A percentile compares a stretch with the other conserved stretches of the same genome.
These are phyloP conservation scores for Zygaena filipendulae DNA, from an alignment of 2,888 invertebrate species.

Conservation along the genomic window DNA sequence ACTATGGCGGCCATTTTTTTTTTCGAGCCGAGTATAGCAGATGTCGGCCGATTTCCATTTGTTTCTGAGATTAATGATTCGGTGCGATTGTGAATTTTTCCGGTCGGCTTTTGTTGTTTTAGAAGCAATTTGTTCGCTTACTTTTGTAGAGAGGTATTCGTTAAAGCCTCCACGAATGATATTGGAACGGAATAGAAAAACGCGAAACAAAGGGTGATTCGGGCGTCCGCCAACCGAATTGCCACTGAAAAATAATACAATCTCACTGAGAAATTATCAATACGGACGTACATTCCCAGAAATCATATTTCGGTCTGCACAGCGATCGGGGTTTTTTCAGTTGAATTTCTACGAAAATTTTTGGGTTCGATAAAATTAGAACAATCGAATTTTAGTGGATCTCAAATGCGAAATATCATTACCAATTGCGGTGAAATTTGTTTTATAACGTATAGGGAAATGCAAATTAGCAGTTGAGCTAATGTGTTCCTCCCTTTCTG, in stretches of 20 bases:
- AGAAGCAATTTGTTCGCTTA: slow-evolving; percentile 69
- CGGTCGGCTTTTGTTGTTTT: slow-evolving; percentile 69
- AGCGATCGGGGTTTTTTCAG: too few species aligned
- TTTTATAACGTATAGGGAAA: too few species aligned
- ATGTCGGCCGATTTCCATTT: slow-evolving; percentile 69
- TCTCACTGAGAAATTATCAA: too few species aligned
- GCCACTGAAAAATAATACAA: slow-evolving; percentile 1
- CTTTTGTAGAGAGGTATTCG: slow-evolving; percentile 62
- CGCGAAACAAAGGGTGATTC: slow-evolving; percentile 28
- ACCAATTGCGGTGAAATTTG: too few species aligned
- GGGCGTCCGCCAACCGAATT: slow-evolving; percentile 16
- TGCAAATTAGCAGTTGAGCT: too few species aligned
- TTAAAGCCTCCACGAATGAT: slow-evolving; percentile 58
- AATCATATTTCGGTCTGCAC: too few species aligned
- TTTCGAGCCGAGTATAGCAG: slow-evolving; percentile 55
- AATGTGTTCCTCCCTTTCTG: too few species aligned
- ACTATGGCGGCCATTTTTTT: slow-evolving; percentile 63
- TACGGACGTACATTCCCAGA: too few species aligned
- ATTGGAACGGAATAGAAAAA: slow-evolving; percentile 48
- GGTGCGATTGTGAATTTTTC: slow-evolving; percentile 68
- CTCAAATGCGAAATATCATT: too few species aligned
- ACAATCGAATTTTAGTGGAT: too few species aligned
- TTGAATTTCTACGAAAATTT: too few species aligned
- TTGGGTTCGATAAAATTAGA: too few species aligned
- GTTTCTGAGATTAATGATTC: slow-evolving; percentile 70